Conservation (phyloP, 2,113 vertebrate species). For the Rhineura floridana region DNA sequence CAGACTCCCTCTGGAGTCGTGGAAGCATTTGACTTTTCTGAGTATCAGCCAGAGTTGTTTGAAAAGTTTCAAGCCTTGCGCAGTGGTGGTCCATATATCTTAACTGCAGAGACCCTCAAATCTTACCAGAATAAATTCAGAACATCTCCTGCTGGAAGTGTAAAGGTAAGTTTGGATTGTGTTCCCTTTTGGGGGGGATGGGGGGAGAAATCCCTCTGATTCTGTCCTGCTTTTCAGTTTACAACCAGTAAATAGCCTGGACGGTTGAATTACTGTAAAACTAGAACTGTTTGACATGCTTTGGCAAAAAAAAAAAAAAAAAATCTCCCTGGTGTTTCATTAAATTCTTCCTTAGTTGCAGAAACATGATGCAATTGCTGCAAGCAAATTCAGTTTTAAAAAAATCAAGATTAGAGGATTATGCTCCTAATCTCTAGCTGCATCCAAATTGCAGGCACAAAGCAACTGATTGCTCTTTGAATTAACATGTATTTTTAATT, state of each 20-base stretch:
- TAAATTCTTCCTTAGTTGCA: not conserved
- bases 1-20: constrained; percentile 76
- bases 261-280: not conserved
- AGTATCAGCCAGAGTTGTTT: constrained; percentile 78
- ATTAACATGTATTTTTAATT: not conserved
- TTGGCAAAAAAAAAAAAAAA: too few relatives aligned
- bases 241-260: not conserved
- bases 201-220: too few relatives aligned
- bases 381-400: not conserved
- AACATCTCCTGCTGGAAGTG: constrained; percentile 60
- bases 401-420: not conserved
- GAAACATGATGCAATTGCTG: not conserved
- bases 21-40: constrained; percentile 84
- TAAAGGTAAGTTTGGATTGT: constrained; percentile 80
- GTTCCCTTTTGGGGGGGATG: too few relatives aligned
- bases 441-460: not conserved
- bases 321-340: not conserved
- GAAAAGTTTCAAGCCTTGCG: constrained; percentile 80
- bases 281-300: not conserved
- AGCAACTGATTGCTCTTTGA: not conserved
- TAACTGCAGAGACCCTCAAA: constrained; percentile 81
- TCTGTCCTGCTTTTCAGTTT: not conserved
- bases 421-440: not conserved
- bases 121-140: constrained; percentile 84
- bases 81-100: constrained; percentile 82